These are phyloP conservation scores for Centruroides vittatus DNA, from an alignment of 1,140 invertebrate genomes.

Conservation along the genomic window DNA sequence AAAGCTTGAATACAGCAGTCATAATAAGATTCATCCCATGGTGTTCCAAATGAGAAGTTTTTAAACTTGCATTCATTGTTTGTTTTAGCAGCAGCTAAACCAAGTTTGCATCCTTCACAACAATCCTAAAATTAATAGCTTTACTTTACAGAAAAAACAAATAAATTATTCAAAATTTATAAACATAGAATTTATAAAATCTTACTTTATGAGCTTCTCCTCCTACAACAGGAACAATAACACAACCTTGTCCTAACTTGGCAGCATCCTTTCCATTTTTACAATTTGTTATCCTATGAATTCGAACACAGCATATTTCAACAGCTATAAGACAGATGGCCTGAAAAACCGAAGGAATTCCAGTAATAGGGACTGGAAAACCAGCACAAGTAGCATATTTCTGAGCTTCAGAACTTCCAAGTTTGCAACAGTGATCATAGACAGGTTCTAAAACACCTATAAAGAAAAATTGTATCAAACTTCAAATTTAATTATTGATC, in stretches of 20 bases:
- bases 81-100: slow-evolving; percentile 32
- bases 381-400: slow-evolving; percentile 33
- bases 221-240: slow-evolving; percentile 4
- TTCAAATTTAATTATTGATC: no score
- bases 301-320: slow-evolving; percentile 36
- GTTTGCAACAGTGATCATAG: slow-evolving; percentile 36
- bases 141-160: no score
- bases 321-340: slow-evolving; percentile 35
- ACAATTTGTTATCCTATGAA: slow-evolving; percentile 28
- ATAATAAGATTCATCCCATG: slow-evolving; percentile 37
- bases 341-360: slow-evolving; percentile 31
- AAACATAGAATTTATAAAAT: no score
- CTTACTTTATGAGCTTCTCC: no score
- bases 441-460: slow-evolving; percentile 28
- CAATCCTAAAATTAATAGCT: slow-evolving; percentile 29
- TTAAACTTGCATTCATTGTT: slow-evolving; percentile 34
- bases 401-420: slow-evolving; percentile 34
- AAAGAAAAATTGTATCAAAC: neutral
- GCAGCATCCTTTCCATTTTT: slow-evolving; percentile 35
- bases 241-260: slow-evolving; percentile 29
- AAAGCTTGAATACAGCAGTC: slow-evolving; percentile 30
- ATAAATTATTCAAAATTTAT: no score
- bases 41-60: slow-evolving; percentile 33
- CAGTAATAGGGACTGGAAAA: slow-evolving; percentile 32
- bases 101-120: slow-evolving; percentile 41